Conservation (phyloP, 2,797 vertebrate species). For the Acrocephalus scirpaceus region DNA sequence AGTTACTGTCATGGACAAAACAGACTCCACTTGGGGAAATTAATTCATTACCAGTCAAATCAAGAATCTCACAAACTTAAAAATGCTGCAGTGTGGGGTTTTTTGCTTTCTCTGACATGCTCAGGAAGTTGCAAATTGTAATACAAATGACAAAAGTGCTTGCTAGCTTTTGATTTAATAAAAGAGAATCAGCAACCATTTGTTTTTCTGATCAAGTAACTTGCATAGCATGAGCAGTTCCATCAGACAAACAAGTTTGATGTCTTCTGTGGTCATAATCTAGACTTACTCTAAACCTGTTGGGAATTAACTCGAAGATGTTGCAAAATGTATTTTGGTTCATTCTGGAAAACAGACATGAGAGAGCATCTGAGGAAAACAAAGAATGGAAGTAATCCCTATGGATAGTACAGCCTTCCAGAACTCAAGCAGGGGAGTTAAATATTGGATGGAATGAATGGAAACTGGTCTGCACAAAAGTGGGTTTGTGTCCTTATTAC, state of each 20-base stretch:
- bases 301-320: neutral
- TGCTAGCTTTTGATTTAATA: neutral
- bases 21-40: neutral
- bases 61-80: neutral
- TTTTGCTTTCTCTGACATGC: neutral
- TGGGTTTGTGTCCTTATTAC: neutral
- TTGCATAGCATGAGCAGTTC: neutral
- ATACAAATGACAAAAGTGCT: neutral
- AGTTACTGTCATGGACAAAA: neutral
- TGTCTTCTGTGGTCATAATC: neutral
- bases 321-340: neutral
- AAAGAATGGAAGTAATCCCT: neutral
- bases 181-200: neutral
- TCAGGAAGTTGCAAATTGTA: neutral
- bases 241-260: neutral
- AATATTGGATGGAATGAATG: neutral
- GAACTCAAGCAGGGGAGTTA: neutral
- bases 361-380: neutral
- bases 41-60: neutral
- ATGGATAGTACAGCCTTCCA: neutral
- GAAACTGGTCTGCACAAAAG: neutral
- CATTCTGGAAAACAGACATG: neutral
- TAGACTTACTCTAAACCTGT: neutral
- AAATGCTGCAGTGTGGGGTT: fast-evolving
- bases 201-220: neutral